These are phyloP conservation scores for Chrysina gloriosa DNA, from an alignment of 2,888 invertebrate species.

Conservation along the genomic window DNA sequence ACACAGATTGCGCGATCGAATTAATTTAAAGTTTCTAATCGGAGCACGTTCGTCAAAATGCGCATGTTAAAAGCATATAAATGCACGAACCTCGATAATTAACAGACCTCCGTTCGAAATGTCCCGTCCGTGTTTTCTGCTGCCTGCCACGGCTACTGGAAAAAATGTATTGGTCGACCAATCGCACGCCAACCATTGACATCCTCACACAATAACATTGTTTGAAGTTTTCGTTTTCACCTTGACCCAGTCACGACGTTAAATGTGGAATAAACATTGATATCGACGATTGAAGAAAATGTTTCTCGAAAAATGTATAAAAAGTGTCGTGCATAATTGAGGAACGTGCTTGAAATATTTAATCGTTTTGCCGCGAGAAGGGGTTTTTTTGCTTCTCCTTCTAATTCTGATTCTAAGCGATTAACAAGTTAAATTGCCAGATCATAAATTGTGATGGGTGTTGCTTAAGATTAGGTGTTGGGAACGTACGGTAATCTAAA, in stretches of 20 bases:
- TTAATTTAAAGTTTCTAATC: slow-evolving; percentile 19
- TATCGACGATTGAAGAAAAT: slow-evolving; percentile 18
- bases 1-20: slow-evolving; percentile 1
- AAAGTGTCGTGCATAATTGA: slow-evolving; percentile 27
- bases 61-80: slow-evolving; percentile 2
- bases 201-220: slow-evolving; percentile 45
- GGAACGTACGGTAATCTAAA: not conserved
- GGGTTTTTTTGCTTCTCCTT: not conserved
- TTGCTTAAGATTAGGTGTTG: slow-evolving; percentile 12
- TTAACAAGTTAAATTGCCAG: slow-evolving; percentile 10
- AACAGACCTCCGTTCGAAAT: not conserved
- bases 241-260: slow-evolving; percentile 40
- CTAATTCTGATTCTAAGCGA: slow-evolving; percentile 1
- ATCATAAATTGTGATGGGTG: not conserved
- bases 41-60: slow-evolving; percentile 18
- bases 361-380: not conserved
- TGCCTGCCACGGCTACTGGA: not conserved
- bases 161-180: slow-evolving; percentile 30
- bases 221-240: slow-evolving; percentile 37
- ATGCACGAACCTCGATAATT: not conserved
- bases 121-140: not conserved
- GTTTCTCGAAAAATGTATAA: slow-evolving; percentile 35
- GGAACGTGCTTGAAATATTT: slow-evolving; percentile 17
- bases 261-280: slow-evolving; percentile 31
- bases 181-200: slow-evolving; percentile 41